A percentile compares a stretch with the other conserved stretches of the same genome.
Conservation (phyloP, 2,113 vertebrate species). For the Leptosomus discolor region DNA sequence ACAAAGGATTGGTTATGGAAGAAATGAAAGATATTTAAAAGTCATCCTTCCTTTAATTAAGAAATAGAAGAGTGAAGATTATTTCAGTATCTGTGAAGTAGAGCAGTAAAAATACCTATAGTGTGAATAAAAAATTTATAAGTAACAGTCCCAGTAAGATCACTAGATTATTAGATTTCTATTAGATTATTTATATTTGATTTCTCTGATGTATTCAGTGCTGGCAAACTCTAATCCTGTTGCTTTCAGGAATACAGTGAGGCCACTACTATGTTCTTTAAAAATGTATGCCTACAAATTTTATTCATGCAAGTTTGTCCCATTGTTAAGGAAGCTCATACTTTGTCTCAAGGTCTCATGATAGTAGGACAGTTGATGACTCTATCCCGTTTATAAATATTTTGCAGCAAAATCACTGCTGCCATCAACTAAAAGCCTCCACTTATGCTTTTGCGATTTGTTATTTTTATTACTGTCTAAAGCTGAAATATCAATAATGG, state of each 20-base stretch:
- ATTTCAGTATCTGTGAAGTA: neutral
- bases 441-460: neutral
- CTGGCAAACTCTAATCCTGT: neutral
- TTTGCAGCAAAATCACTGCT: neutral
- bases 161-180: neutral
- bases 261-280: neutral
- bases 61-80: neutral
- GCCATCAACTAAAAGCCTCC: neutral
- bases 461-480: neutral
- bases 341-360: neutral
- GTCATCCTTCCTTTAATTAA: neutral
- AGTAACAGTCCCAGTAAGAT: neutral
- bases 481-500: neutral
- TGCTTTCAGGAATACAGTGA: neutral
- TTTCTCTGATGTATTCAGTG: neutral
- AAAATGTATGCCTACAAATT: neutral
- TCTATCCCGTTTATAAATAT: neutral
- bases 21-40: slow-evolving; percentile 28
- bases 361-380: neutral
- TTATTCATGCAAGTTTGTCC: neutral
- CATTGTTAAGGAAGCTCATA: neutral
- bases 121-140: neutral
- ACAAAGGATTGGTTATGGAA: neutral
- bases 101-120: neutral
- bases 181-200: neutral